phyloP scores from a whole-genome alignment of 2,113 vertebrate species.

The Petaurus breviceps region DNA sequence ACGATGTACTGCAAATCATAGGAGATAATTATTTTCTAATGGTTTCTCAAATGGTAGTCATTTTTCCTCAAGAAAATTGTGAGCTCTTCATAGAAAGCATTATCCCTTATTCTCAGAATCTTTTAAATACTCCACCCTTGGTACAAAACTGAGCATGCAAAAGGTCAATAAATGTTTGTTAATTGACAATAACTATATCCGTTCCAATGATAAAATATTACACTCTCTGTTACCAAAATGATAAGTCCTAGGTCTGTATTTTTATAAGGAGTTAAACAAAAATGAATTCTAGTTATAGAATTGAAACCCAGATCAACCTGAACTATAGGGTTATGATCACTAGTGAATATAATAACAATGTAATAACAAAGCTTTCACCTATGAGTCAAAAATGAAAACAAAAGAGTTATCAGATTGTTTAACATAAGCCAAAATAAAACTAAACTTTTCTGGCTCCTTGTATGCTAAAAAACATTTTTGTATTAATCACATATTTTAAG shows the following conservation, averaged over 20 bases:
- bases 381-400: neutral
- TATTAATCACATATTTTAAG: conserved; percentile 55
- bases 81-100: neutral
- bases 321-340: neutral
- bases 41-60: neutral
- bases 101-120: neutral
- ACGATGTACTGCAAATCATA: neutral
- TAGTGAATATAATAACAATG: neutral
- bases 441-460: conserved; percentile 24
- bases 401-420: conserved; percentile 2
- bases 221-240: neutral
- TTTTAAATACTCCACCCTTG: neutral
- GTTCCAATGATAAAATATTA: neutral
- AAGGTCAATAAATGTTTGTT: neutral
- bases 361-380: neutral
- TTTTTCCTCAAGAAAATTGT: neutral
- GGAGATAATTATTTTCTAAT: neutral
- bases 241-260: neutral
- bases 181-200: neutral
- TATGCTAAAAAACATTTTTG: conserved; percentile 15
- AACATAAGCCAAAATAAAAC: neutral
- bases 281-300: neutral
- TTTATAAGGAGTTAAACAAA: neutral
- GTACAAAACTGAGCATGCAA: neutral
- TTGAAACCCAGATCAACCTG: neutral